phyloP scores from a whole-genome alignment of 2,888 invertebrate genomes.

The Vesta saturnalis region DNA sequence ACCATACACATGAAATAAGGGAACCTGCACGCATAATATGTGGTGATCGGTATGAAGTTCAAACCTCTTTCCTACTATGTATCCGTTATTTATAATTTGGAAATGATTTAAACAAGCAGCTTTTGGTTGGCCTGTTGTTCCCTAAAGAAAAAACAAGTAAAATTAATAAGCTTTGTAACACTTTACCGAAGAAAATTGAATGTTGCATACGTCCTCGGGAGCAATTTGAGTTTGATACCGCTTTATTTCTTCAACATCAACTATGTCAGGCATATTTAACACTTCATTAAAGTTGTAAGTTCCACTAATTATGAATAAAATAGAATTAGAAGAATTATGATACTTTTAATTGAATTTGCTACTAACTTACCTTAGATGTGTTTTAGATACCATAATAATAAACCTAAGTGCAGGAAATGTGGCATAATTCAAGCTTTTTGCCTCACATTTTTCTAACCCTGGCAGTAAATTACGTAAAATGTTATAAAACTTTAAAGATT shows the following conservation, averaged over 20 bases:
- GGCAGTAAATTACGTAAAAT: slow-evolving; percentile 71
- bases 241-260: slow-evolving; percentile 54
- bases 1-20: slow-evolving; percentile 86
- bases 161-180: slow-evolving; percentile 2
- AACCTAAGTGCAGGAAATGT: slow-evolving; percentile 64
- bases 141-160: slow-evolving; percentile 58
- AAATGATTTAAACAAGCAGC: slow-evolving; percentile 78
- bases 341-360: background rate
- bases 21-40: slow-evolving; percentile 73
- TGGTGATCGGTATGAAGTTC: slow-evolving; percentile 62
- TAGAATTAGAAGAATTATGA: background rate
- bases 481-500: slow-evolving; percentile 73
- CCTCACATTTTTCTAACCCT: slow-evolving; percentile 62
- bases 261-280: slow-evolving; percentile 52
- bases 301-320: slow-evolving; percentile 61
- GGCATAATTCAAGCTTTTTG: slow-evolving; percentile 63
- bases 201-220: slow-evolving; percentile 76
- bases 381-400: slow-evolving; percentile 68
- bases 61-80: slow-evolving; percentile 67
- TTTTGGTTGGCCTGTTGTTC: slow-evolving; percentile 74
- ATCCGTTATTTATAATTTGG: slow-evolving; percentile 79
- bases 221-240: slow-evolving; percentile 65
- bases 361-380: background rate
- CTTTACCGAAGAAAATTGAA: slow-evolving; percentile 82
- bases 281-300: slow-evolving; percentile 60